Conservation (phyloP, 2,888 invertebrate species). For the Diarsia dahlii region DNA sequence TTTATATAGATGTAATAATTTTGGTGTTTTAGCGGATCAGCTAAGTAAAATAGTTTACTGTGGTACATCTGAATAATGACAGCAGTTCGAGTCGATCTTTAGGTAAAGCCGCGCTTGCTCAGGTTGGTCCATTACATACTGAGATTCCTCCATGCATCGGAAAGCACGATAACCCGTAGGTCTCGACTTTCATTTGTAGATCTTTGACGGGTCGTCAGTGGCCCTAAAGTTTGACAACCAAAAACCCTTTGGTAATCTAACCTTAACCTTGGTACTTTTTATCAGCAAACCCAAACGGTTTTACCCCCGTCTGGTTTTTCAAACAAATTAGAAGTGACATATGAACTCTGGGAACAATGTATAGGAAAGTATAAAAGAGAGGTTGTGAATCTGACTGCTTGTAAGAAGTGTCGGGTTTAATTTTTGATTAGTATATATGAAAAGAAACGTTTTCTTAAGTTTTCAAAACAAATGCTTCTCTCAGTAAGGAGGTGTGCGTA, state of each 20-base stretch:
- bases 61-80: background rate
- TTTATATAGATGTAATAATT: too few species aligned
- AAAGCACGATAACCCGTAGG: too few species aligned
- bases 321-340: background rate
- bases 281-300: too few species aligned
- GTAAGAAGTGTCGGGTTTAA: background rate
- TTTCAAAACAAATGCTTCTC: background rate
- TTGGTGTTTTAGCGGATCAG: background rate
- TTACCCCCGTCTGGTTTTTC: background rate
- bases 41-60: background rate
- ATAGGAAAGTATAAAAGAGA: too few species aligned
- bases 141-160: background rate
- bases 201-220: too few species aligned
- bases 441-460: background rate
- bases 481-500: background rate
- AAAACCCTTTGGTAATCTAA: background rate
- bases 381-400: background rate
- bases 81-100: too few species aligned
- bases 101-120: too few species aligned
- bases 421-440: background rate
- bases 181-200: too few species aligned
- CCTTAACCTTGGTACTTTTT: too few species aligned
- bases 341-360: background rate
- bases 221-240: background rate
- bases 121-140: background rate